Percentiles rank a stretch among this genome's conserved stretches.
Conservation (phyloP, 2,797 vertebrate genomes). For the Enteromius anoplus region DNA sequence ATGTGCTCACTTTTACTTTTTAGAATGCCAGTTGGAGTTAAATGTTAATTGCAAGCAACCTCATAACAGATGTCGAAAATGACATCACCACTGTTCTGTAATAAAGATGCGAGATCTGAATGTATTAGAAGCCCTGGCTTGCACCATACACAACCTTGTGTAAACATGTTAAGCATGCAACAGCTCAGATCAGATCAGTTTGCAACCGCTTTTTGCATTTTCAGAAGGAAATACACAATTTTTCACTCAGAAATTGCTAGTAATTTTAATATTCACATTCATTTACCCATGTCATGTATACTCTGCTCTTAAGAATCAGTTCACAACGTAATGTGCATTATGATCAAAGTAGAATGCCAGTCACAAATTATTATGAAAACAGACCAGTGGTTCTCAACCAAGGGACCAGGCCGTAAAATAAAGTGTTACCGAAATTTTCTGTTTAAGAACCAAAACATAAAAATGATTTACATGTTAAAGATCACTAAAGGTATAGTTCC, state of each 20-base stretch:
- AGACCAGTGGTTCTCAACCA: neutral
- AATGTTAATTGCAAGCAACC: slow-evolving; percentile 51
- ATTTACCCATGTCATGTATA: neutral
- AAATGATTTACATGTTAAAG: neutral
- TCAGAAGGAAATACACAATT: neutral
- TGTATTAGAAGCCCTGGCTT: neutral
- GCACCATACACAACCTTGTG: neutral
- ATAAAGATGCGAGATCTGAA: neutral
- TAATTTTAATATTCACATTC: neutral
- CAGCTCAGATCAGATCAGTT: neutral
- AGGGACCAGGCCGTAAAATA: neutral
- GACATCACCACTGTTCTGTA: neutral
- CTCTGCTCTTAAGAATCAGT: neutral
- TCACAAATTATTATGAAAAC: neutral
- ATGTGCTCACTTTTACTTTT: slow-evolving; percentile 50
- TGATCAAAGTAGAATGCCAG: neutral
- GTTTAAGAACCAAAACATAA: neutral
- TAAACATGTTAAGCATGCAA: neutral
- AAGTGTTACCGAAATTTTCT: no score
- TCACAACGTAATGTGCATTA: no score
- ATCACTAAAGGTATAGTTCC: no score
- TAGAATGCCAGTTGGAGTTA: slow-evolving; percentile 39
- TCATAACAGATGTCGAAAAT: slow-evolving; percentile 12
- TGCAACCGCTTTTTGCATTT: neutral
- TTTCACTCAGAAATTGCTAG: neutral